These are phyloP conservation scores for Heteromyza rotundicornis DNA, from an alignment of 2,888 invertebrate genomes.

Conservation along the genomic window DNA sequence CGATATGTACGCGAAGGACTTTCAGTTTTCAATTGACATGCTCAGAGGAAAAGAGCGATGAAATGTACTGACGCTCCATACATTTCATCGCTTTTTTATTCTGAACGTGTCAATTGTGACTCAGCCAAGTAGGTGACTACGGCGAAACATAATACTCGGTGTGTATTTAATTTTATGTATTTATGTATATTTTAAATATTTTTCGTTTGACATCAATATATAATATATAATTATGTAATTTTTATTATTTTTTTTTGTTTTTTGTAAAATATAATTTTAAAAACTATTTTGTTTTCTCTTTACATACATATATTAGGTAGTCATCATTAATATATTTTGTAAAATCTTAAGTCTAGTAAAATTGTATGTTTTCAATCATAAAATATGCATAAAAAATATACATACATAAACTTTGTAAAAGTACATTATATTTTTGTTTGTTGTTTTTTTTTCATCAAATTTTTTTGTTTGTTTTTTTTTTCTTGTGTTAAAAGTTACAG, in stretches of 20 bases:
- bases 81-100: too few species aligned
- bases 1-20: too few species aligned
- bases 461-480: too few species aligned
- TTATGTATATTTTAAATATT: conserved; percentile 32
- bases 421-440: not conserved
- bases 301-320: conserved; percentile 8
- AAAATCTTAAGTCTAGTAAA: conserved; percentile 12
- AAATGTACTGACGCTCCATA: too few species aligned
- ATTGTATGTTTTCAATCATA: conserved; percentile 6
- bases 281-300: conserved; percentile 36
- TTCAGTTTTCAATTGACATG: not conserved
- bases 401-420: conserved; percentile 18
- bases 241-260: conserved; percentile 23
- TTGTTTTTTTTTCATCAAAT: not conserved
- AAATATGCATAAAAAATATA: conserved; percentile 22
- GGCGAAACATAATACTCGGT: too few species aligned
- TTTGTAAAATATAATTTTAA: conserved; percentile 30
- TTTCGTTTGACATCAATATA: conserved; percentile 55
- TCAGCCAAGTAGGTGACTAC: too few species aligned
- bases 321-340: conserved; percentile 9
- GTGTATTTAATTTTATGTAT: conserved; percentile 9
- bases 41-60: too few species aligned
- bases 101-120: too few species aligned
- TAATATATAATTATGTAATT: conserved; percentile 29
- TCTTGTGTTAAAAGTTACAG: too few species aligned